A percentile compares a stretch with the other conserved stretches of the same genome.
phyloP scores from a whole-genome alignment of 1,140 invertebrate species.

The Listronotus oregonensis region DNA sequence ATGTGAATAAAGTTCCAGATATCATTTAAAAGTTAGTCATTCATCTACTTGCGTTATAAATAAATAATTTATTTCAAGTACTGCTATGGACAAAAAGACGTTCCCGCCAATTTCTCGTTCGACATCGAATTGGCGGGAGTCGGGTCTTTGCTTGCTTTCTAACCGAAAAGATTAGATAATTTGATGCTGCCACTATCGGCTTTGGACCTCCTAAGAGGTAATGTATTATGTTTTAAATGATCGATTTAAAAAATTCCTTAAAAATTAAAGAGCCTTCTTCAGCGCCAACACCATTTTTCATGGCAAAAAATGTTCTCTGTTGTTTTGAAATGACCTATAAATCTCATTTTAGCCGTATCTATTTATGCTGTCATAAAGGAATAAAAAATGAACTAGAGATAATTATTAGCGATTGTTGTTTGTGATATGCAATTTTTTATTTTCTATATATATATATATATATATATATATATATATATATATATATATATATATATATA shows the following conservation, averaged over 20 bases:
- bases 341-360: constrained; percentile 16
- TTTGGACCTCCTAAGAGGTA: constrained; percentile 20
- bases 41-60: too few relatives aligned
- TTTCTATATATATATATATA: too few relatives aligned
- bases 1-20: too few relatives aligned
- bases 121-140: constrained; percentile 19
- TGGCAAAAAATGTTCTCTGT: not conserved
- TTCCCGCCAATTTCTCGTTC: constrained; percentile 18
- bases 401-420: not conserved
- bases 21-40: too few relatives aligned
- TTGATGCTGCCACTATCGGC: constrained; percentile 21
- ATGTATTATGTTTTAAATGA: constrained; percentile 30
- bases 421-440: too few relatives aligned
- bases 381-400: constrained; percentile 17
- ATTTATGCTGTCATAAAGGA: constrained; percentile 18
- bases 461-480: too few relatives aligned
- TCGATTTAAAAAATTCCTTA: constrained; percentile 21
- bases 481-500: too few relatives aligned
- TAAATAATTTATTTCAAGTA: too few relatives aligned
- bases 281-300: constrained; percentile 10
- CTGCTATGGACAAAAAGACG: too few relatives aligned
- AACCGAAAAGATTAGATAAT: constrained; percentile 32
- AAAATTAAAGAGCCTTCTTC: constrained; percentile 13
- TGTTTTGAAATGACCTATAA: constrained; percentile 21
- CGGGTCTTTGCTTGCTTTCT: constrained; percentile 21